A percentile compares a stretch with the other conserved stretches of the same genome.
Conservation (phyloP, 1,140 invertebrate genomes). For the Tetragnatha versicolor region DNA sequence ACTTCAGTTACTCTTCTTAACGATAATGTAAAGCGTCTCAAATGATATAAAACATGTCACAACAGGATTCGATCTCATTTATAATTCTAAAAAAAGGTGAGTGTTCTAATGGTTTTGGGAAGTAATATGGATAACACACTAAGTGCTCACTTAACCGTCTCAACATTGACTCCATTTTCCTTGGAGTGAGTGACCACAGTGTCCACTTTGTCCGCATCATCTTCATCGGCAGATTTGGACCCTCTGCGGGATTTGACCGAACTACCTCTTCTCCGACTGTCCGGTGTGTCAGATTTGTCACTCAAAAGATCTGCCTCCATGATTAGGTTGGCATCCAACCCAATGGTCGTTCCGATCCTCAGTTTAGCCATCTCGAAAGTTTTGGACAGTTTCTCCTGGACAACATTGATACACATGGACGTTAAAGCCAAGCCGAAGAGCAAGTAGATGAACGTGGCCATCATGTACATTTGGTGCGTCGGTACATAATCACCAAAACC, state of each 20-base stretch:
- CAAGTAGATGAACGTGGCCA: conserved; percentile 89
- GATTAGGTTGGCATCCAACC: conserved; percentile 75
- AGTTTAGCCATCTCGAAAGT: conserved; percentile 84
- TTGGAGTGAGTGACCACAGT: conserved; percentile 3
- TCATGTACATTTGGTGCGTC: conserved; percentile 87
- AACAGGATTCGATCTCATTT: background rate
- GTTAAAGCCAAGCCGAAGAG: conserved; percentile 93
- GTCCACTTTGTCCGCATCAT: background rate
- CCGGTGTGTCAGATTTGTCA: conserved; percentile 24
- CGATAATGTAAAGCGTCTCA: background rate
- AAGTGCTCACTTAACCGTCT: background rate
- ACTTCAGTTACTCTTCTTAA: background rate
- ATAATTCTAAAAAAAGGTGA: background rate
- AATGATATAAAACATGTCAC: background rate
- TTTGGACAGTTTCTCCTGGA: conserved; percentile 83
- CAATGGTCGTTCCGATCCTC: conserved; percentile 85
- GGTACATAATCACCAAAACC: conserved; percentile 92
- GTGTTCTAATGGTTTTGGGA: background rate
- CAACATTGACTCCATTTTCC: conserved; percentile 29
- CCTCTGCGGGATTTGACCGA: conserved; percentile 44
- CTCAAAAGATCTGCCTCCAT: conserved; percentile 59
- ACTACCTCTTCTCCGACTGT: conserved; percentile 33
- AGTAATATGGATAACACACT: background rate
- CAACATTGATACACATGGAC: conserved; percentile 96
- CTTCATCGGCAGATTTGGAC: conserved; percentile 31